A percentile compares a stretch with the other conserved stretches of the same genome.
Conservation (phyloP, 2,888 invertebrate genomes). For the Orthosia incerta region DNA sequence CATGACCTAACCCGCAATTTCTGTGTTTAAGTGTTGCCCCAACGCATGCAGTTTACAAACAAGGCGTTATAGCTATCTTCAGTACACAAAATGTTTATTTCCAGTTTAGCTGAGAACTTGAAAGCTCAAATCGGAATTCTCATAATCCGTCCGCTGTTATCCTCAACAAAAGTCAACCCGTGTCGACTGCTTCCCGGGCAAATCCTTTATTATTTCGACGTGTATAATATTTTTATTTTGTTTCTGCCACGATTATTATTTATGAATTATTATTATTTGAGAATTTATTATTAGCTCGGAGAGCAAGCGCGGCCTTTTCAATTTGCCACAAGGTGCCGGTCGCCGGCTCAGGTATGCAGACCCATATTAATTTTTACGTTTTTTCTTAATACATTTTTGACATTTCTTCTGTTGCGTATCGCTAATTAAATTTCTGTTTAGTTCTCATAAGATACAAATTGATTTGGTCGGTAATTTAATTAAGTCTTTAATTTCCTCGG, state of each 20-base stretch:
- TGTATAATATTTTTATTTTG: slow-evolving; percentile 90
- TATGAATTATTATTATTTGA: slow-evolving; percentile 91
- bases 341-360: slow-evolving; percentile 76
- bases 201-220: slow-evolving; percentile 91
- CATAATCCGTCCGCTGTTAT: slow-evolving; percentile 31
- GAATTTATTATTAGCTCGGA: slow-evolving; percentile 89
- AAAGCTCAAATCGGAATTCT: slow-evolving; percentile 27
- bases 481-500: slow-evolving; percentile 76
- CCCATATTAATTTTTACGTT: slow-evolving; percentile 70
- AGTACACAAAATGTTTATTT: slow-evolving; percentile 15
- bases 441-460: slow-evolving; percentile 83
- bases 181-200: slow-evolving; percentile 76
- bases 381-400: slow-evolving; percentile 82
- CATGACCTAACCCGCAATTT: slow-evolving; percentile 59
- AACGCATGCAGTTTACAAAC: slow-evolving; percentile 53
- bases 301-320: slow-evolving; percentile 89
- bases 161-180: slow-evolving; percentile 74
- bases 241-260: slow-evolving; percentile 90
- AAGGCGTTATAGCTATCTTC: slow-evolving; percentile 31
- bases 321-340: slow-evolving; percentile 89
- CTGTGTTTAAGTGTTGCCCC: slow-evolving; percentile 57
- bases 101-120: slow-evolving; percentile 10
- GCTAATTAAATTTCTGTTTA: slow-evolving; percentile 86
- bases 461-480: slow-evolving; percentile 84
- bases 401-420: slow-evolving; percentile 79